Conservation (phyloP, 2,113 vertebrate genomes). For the Gymnobelideus leadbeateri region DNA sequence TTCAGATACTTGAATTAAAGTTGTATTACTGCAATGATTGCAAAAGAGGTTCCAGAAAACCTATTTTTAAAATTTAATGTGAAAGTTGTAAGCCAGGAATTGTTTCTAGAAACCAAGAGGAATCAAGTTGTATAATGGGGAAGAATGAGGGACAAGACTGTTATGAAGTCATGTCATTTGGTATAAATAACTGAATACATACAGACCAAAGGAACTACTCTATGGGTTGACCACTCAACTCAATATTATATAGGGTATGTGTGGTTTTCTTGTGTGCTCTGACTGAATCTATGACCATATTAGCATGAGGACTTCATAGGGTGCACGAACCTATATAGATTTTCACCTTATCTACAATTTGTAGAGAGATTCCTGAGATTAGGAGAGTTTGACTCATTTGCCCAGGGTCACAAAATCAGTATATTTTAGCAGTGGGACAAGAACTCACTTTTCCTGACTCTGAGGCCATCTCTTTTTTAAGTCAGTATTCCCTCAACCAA, state of each 20-base stretch:
- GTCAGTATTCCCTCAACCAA: not conserved
- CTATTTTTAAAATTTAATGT: not conserved
- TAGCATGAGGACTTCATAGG: not conserved
- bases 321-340: not conserved
- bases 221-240: not conserved
- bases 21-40: not conserved
- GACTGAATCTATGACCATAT: not conserved
- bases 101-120: not conserved
- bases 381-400: not conserved
- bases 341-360: not conserved
- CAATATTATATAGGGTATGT: not conserved
- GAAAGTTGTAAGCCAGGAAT: not conserved
- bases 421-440: not conserved
- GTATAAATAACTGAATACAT: not conserved
- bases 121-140: not conserved
- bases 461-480: not conserved
- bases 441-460: not conserved
- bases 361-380: not conserved
- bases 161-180: not conserved
- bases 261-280: not conserved
- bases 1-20: not conserved
- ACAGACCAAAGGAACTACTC: not conserved
- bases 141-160: not conserved
- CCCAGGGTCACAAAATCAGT: not conserved
- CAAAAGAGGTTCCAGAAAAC: not conserved